Evolutionary conservation across 2,797 vertebrate genomes (phyloP).

Genomic region (Tinamus major): DNA sequence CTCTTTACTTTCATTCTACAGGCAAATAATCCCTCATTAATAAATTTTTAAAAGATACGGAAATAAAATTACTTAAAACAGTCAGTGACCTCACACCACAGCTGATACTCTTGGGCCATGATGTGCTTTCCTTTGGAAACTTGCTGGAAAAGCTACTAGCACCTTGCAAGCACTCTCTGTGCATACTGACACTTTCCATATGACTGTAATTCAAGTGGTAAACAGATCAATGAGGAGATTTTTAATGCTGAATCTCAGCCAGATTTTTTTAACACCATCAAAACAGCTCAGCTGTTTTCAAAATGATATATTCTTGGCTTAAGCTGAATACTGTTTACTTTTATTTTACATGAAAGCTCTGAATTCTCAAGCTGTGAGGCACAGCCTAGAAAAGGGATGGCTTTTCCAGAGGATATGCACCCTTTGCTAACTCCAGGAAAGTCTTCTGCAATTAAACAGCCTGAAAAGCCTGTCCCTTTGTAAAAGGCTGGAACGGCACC

Average conservation of each 20-base stretch:
- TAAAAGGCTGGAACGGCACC: neutral
- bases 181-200: neutral
- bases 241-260: neutral
- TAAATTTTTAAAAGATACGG: neutral
- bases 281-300: slow-evolving; percentile 2
- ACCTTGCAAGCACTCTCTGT: neutral
- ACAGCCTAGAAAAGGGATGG: neutral
- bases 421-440: neutral
- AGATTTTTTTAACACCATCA: neutral
- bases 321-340: neutral
- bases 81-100: neutral
- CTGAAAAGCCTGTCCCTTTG: neutral
- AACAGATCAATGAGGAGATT: neutral
- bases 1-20: neutral
- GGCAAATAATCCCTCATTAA: neutral
- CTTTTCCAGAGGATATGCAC: neutral
- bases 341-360: neutral
- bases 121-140: neutral
- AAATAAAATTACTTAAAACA: neutral
- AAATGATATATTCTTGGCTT: neutral
- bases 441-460: neutral
- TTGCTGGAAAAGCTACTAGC: neutral
- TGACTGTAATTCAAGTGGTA: neutral
- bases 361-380: neutral
- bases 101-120: neutral